Conservation (phyloP, 2,113 vertebrate species). For the Melospiza melodia region DNA sequence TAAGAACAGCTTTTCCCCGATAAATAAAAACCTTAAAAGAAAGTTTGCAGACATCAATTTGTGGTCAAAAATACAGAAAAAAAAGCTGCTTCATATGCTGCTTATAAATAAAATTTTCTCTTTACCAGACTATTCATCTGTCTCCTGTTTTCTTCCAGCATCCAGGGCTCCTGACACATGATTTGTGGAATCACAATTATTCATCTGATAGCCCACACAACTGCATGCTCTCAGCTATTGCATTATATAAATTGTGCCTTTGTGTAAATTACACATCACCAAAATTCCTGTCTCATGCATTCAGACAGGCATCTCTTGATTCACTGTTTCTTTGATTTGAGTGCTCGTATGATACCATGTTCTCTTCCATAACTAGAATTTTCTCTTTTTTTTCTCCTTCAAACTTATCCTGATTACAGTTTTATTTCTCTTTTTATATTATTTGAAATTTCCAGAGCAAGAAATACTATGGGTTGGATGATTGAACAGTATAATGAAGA, state of each 20-base stretch:
- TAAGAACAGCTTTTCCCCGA: neutral
- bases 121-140: constrained; percentile 18
- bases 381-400: neutral
- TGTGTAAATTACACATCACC: neutral
- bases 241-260: constrained; percentile 17
- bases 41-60: neutral
- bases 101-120: neutral
- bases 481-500: neutral
- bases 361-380: neutral
- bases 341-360: neutral
- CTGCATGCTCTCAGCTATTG: neutral
- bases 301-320: neutral
- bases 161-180: neutral
- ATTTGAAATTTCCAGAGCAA: neutral
- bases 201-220: neutral
- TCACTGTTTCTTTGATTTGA: neutral
- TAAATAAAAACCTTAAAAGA: neutral
- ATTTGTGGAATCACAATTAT: constrained; percentile 15
- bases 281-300: neutral
- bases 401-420: neutral
- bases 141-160: neutral
- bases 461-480: neutral
- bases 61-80: neutral
- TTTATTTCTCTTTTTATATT: constrained; percentile 13
- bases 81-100: neutral